Base-by-base conservation (phyloP, 1,140 invertebrate species). In the Archivesica marissinica region DNA sequence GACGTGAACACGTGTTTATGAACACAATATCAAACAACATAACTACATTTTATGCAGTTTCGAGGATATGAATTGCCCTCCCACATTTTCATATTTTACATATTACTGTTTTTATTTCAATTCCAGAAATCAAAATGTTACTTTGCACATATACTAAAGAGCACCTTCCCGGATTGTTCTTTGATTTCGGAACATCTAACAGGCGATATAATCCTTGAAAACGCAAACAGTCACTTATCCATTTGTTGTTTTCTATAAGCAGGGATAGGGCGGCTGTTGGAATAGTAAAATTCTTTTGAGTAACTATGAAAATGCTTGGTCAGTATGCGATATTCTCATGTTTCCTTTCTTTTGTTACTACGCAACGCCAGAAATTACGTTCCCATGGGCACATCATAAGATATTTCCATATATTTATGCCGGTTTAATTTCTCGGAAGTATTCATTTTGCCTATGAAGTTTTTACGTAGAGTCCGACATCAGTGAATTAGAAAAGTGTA, bases 161-260 rank as follows among this genome's bases (percentile, higher is more conserved):
- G 68, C 44, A 72, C 38, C 68, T 50, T 72, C 50, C 68, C 68
- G 28, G 68, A 2, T 20, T 44, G 11, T n/a, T n/a, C 68, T 72
- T 72, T 72, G 68, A 72, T 72, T 44, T 15, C 44, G 11, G 28
- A 2, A 72, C 28, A 33, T 72, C 39, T 4, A 1, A 50, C 9
- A 33, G 68, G 28, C 11, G 41, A 72, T 50, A 72, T 47, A 44
- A 72, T 72, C 44, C 39, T 28, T 17, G 41, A 28, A 33, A 20
- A 52, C 25, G 25, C 41, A 72, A 72, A 4, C 1, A 47, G 23
- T 72, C 68, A 72, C 68, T 72, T 72, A 72, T 72, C 68, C 68
- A 72, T 72, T 72, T 72, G 68, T 72, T 72, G 25, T 20, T 72
- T 20, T 3, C 23, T 30, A 50, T 72, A 9, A 64, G 9, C 33